Evolutionary conservation across 1,140 invertebrate species (phyloP).

Genomic region (Drosophila bocki): DNA sequence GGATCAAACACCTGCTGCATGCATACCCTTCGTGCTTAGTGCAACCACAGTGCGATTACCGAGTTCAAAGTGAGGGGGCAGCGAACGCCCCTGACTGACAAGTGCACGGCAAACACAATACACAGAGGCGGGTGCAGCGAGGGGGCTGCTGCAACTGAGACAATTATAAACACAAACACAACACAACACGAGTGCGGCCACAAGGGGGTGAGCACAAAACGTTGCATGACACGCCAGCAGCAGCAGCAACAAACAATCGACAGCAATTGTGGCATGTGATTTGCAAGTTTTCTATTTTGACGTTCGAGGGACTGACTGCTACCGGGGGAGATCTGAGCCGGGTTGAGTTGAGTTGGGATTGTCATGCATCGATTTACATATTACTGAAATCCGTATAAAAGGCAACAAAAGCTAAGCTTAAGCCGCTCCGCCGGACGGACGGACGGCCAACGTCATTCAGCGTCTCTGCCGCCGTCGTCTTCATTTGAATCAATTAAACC

Average conservation of each 20-base stretch:
- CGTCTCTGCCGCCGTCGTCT: slow-evolving; percentile 52
- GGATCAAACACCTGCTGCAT: slow-evolving; percentile 10
- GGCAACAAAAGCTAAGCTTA: slow-evolving; percentile 44
- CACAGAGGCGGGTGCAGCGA: not conserved
- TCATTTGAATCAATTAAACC: slow-evolving; percentile 82
- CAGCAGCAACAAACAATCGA: slow-evolving; percentile 34
- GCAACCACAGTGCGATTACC: slow-evolving; percentile 7
- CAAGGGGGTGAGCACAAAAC: slow-evolving; percentile 55
- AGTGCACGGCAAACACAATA: slow-evolving; percentile 27
- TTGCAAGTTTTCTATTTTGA: slow-evolving; percentile 60
- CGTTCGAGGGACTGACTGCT: slow-evolving; percentile 33
- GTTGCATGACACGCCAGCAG: slow-evolving; percentile 66
- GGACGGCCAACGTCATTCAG: slow-evolving; percentile 65
- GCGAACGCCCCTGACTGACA: slow-evolving; percentile 75
- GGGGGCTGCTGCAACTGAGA: slow-evolving; percentile 28
- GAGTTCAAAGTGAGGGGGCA: slow-evolving; percentile 40
- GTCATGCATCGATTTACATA: slow-evolving; percentile 72
- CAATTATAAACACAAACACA: slow-evolving; percentile 70
- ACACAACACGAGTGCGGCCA: slow-evolving; percentile 53
- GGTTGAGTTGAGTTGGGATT: slow-evolving; percentile 33
- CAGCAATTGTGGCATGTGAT: slow-evolving; percentile 66
- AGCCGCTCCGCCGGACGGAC: slow-evolving; percentile 49
- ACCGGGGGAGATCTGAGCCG: slow-evolving; percentile 34
- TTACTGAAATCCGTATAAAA: slow-evolving; percentile 54
- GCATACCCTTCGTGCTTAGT: slow-evolving; percentile 13